These are phyloP conservation scores for Sebastes kiyomatsui DNA, from an alignment of 2,797 vertebrate species.

Conservation along the genomic window DNA sequence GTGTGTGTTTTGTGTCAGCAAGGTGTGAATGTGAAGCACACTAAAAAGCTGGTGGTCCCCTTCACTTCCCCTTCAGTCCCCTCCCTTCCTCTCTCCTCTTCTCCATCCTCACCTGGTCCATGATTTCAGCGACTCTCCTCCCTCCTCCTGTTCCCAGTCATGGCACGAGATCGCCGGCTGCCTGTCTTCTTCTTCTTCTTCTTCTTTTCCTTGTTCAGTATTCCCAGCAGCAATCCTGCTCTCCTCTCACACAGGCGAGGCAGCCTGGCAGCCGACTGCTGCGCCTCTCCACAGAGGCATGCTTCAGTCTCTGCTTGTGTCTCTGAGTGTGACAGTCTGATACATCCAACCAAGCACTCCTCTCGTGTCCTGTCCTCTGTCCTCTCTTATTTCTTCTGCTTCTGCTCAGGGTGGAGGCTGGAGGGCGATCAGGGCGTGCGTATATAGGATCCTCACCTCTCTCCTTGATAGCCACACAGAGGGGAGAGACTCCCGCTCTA, in stretches of 20 bases:
- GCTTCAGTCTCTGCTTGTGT: conserved; percentile 41
- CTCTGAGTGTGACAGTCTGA: conserved; percentile 61
- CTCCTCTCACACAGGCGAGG: conserved; percentile 60
- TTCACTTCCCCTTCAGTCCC: conserved; percentile 50
- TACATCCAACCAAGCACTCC: conserved; percentile 39
- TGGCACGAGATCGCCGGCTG: conserved; percentile 61
- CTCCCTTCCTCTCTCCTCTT: conserved; percentile 23
- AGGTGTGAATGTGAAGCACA: conserved; percentile 39
- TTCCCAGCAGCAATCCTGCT: conserved; percentile 47
- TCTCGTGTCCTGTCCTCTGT: conserved; percentile 2
- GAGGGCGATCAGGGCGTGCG: conserved; percentile 23
- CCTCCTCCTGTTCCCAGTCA: conserved; percentile 76
- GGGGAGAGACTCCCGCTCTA: conserved; percentile 71
- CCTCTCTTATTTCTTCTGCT: conserved; percentile 2
- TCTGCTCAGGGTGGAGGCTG: conserved; percentile 29
- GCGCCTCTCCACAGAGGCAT: conserved; percentile 68
- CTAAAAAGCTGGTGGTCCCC: conserved; percentile 36
- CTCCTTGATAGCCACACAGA: conserved; percentile 48
- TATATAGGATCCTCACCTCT: conserved; percentile 32
- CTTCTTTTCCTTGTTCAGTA: conserved; percentile 35
- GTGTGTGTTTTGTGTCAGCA: conserved; percentile 44
- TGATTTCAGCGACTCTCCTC: conserved; percentile 79
- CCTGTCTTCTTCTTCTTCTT: neutral
- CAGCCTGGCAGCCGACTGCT: conserved; percentile 57
- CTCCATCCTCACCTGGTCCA: conserved; percentile 84